Evolutionary conservation across 2,888 invertebrate species (phyloP), one percentile per base, ranked within the genome.

Genomic region (Zeuzera pyrina): DNA sequence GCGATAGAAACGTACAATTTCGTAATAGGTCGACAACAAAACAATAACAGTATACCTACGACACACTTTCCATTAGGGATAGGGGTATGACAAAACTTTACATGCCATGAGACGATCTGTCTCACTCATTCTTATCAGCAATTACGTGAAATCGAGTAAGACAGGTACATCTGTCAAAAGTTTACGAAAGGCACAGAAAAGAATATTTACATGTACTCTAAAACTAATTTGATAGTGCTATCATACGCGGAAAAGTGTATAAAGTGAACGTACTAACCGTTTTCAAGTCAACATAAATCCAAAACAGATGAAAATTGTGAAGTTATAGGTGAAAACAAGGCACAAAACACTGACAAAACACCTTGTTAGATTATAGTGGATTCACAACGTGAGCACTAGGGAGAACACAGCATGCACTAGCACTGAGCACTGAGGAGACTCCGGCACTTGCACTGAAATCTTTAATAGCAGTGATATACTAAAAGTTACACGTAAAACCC

Each of bases 241-340:
- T 10, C 5, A 15, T 2, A 10, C 21, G 14, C 29, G 11, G 12
- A 35, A 33, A 29, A 39, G 30, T 29, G 35, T 35, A n/a, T 30
- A 31, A 33, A 27, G 31, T 38, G 39, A 33, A 33, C 28, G 41
- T 39, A 69, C 81, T 76, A 56, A 81, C 81, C 74, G 73, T 65
- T 51, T 50, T 65, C 65, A 72, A 72, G 66, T 66, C 67, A 67
- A 71, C 81, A 81, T 81, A 78, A 76, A 81, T 79, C 81, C 81
- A 76, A 79, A 69, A 71, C 57, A 64, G 55, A 61, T 54, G 56
- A 55, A 65, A 62, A 60, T n/a, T 50, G 47, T 49, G 52, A 62
- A 58, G 60, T 59, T 69, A 66, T 66, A 60, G 56, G 52, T 50
- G 60, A 74, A 77, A 78, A 81, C 78, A 78, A 69, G 67, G 47